Evolutionary conservation across 2,113 vertebrate species (phyloP).

Genomic region (Hydrochoerus hydrochaeris): DNA sequence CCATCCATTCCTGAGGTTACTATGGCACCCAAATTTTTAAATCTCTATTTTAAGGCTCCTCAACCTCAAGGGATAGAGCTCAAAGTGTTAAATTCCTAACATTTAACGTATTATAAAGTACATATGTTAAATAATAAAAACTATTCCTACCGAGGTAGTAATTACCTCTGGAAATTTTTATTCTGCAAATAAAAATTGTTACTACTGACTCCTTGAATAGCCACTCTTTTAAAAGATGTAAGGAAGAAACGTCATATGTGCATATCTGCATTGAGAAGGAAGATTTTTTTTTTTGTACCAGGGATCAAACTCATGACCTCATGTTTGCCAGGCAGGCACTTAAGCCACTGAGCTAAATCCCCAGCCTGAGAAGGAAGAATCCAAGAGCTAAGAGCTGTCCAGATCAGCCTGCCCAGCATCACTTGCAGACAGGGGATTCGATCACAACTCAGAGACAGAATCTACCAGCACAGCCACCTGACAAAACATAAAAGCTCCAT

Average conservation of each 20-base stretch:
- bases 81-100: background rate
- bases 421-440: background rate
- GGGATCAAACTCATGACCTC: no score
- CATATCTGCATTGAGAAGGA: background rate
- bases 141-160: background rate
- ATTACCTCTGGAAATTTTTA: background rate
- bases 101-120: background rate
- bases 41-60: background rate
- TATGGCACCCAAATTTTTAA: background rate
- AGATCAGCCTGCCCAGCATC: accelerated
- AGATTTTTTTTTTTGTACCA: no score
- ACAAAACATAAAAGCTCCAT: background rate
- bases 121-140: background rate
- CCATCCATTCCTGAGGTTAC: background rate
- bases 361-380: background rate
- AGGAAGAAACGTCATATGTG: background rate
- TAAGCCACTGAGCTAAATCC: no score
- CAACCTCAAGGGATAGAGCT: background rate
- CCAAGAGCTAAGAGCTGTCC: background rate
- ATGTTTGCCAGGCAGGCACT: no score
- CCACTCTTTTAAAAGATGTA: background rate
- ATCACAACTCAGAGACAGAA: background rate
- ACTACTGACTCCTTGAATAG: background rate
- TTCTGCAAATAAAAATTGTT: background rate
- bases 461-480: background rate